Conservation (phyloP, 2,113 vertebrate genomes). For the Ursus arctos region DNA sequence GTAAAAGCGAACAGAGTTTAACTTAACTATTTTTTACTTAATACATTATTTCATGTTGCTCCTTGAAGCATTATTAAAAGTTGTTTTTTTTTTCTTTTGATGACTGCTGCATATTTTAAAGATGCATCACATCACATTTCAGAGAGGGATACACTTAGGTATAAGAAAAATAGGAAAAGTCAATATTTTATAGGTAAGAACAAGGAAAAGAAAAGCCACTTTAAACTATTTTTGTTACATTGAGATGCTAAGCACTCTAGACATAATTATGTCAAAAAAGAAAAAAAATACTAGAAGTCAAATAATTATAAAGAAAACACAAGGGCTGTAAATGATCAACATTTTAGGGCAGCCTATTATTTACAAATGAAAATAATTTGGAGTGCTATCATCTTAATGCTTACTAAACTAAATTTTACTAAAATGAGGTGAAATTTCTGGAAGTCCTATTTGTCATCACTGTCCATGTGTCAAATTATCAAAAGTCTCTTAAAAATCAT, state of each 20-base stretch:
- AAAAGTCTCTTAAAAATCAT: constrained; percentile 10
- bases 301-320: background rate
- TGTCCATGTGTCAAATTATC: background rate
- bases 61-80: constrained; percentile 42
- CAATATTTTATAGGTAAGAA: background rate
- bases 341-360: background rate
- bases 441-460: background rate
- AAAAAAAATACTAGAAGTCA: background rate
- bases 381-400: background rate
- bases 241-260: background rate
- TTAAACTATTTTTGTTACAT: background rate
- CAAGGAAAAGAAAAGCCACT: background rate
- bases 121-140: background rate
- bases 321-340: background rate
- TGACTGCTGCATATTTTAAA: background rate
- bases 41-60: constrained; percentile 21
- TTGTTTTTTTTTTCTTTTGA: background rate
- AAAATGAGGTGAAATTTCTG: background rate
- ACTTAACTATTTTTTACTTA: background rate
- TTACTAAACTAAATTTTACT: constrained; percentile 3
- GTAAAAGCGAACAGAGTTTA: constrained; percentile 11
- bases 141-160: background rate
- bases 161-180: background rate
- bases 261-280: background rate
- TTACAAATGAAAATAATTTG: constrained; percentile 50